phyloP scores from a whole-genome alignment of 1,140 invertebrate species.

The Steinernema khuongi region DNA sequence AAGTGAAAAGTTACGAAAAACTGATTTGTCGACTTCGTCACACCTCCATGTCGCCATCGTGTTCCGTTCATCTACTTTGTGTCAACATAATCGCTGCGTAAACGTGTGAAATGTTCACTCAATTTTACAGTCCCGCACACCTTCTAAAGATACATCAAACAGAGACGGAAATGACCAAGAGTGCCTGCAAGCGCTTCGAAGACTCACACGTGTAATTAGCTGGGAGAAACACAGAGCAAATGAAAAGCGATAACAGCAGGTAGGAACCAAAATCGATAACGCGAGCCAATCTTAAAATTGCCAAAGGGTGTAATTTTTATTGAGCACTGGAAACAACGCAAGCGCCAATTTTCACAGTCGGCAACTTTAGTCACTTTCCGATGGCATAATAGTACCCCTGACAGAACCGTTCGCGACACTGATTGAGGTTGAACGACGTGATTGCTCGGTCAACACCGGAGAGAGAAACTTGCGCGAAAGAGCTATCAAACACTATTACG shows the following conservation, averaged over 20 bases:
- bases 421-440: neutral
- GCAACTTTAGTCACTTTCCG: neutral
- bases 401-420: neutral
- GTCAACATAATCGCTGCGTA: no score
- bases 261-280: neutral
- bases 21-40: neutral
- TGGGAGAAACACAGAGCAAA: neutral
- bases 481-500: neutral
- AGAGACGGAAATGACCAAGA: no score
- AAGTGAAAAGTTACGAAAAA: neutral
- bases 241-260: neutral
- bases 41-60: no score
- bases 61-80: no score
- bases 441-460: neutral
- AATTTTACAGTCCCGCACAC: no score
- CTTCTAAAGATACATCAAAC: no score
- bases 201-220: no score
- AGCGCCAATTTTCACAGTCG: neutral
- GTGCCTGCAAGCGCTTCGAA: no score
- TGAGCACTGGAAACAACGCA: neutral
- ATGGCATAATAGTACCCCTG: conserved; percentile 4
- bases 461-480: neutral
- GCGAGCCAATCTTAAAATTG: neutral
- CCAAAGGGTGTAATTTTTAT: neutral
- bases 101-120: no score